Evolutionary conservation across 2,888 invertebrate species (phyloP).

Genomic region (Aphidoletes aphidimyza): DNA sequence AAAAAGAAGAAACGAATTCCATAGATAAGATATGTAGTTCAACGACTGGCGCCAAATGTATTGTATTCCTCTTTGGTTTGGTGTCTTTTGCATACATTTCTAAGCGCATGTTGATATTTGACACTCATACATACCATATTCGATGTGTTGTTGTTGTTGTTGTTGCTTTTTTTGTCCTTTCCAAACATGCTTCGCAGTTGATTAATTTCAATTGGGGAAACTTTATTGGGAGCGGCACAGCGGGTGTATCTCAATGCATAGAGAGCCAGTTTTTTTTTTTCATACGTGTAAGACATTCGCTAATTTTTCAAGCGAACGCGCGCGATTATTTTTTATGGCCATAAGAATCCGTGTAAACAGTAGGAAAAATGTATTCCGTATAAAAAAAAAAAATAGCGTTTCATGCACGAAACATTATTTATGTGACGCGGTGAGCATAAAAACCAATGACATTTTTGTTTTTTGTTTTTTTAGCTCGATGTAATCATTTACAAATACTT

Average conservation of each 20-base stretch:
- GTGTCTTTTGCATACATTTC: not conserved
- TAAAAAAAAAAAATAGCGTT: not conserved
- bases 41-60: not conserved
- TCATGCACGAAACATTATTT: slow-evolving; percentile 28
- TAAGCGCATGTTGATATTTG: not conserved
- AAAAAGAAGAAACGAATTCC: no score
- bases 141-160: no score
- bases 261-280: not conserved
- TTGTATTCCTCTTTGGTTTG: not conserved
- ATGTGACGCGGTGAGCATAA: not conserved
- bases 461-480: no score
- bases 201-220: slow-evolving; percentile 36
- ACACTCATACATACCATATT: not conserved
- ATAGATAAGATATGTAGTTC: no score
- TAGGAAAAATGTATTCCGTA: slow-evolving; percentile 35
- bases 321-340: not conserved
- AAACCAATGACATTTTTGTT: not conserved
- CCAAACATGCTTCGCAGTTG: not conserved
- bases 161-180: not conserved
- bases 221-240: slow-evolving; percentile 14
- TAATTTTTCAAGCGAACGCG: not conserved
- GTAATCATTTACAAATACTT: no score
- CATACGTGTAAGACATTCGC: slow-evolving; percentile 22
- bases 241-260: slow-evolving; percentile 43
- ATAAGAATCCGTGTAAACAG: slow-evolving; percentile 30